Percentiles rank a stretch among this genome's conserved stretches.
Evolutionary conservation across 2,113 vertebrate species (phyloP).

Genomic region (Hippocampus barbouri): DNA sequence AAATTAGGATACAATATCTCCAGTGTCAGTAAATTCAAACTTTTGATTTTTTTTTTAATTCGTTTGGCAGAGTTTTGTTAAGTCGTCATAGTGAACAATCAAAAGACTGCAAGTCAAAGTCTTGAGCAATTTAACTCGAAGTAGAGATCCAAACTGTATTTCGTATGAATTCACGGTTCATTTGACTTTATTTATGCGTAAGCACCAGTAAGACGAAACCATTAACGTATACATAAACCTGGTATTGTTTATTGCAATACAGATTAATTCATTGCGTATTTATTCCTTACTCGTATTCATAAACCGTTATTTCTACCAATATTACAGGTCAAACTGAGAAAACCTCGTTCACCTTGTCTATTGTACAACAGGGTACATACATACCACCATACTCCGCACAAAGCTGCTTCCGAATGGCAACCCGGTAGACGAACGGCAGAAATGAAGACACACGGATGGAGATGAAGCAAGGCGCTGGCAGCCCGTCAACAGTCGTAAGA

Average conservation of each 20-base stretch:
- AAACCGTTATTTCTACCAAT: background rate
- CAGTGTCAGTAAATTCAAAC: background rate
- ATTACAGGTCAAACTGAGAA: background rate
- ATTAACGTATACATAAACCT: no score
- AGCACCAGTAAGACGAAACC: no score
- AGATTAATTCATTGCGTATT: no score
- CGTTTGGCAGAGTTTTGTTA: no score
- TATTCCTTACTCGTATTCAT: background rate
- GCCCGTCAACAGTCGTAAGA: conserved; percentile 31
- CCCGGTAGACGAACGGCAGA: background rate
- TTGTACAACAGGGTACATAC: conserved; percentile 35
- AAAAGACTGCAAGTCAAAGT: no score
- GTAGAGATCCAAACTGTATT: no score
- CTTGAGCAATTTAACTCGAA: no score
- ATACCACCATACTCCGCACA: conserved; percentile 49
- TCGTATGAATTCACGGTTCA: no score
- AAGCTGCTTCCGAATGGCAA: conserved; percentile 6
- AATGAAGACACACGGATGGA: background rate
- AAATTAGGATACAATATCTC: background rate
- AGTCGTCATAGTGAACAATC: no score
- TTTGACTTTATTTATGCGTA: no score
- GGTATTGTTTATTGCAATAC: no score
- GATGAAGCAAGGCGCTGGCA: conserved; percentile 6
- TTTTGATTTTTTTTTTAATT: background rate
- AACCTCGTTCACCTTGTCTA: background rate